Evolutionary conservation across 2,888 invertebrate genomes (phyloP).

Genomic region (Folsomia manolachei): DNA sequence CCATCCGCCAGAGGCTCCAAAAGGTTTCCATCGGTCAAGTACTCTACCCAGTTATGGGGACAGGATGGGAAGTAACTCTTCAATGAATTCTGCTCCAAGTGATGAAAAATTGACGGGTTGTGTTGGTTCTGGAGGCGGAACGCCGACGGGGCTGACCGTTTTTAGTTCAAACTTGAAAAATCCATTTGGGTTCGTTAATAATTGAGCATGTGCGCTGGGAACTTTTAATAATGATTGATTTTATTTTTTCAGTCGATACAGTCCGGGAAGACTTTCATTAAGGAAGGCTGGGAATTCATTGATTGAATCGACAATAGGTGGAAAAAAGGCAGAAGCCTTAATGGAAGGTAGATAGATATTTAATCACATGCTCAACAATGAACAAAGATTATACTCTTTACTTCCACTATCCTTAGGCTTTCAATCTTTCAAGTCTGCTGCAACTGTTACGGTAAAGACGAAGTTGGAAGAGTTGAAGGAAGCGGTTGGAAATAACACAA

Average conservation of each 20-base stretch:
- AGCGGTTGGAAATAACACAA: slow-evolving; percentile 81
- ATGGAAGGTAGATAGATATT: too few species aligned
- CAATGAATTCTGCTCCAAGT: slow-evolving; percentile 16
- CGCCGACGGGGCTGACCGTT: slow-evolving; percentile 61
- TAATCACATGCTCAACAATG: too few species aligned
- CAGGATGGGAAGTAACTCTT: slow-evolving; percentile 14
- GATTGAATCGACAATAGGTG: slow-evolving; percentile 50
- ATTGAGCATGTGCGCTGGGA: background rate
- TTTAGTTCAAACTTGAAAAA: slow-evolving; percentile 78
- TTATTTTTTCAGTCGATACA: slow-evolving; percentile 75
- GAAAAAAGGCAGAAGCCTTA: slow-evolving; percentile 78
- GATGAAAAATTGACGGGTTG: slow-evolving; percentile 23
- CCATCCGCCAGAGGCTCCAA: slow-evolving; percentile 26
- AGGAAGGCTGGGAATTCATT: slow-evolving; percentile 63
- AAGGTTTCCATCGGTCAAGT: slow-evolving; percentile 49
- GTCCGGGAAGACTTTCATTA: slow-evolving; percentile 76
- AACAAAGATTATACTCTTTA: too few species aligned
- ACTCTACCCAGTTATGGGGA: slow-evolving; percentile 49
- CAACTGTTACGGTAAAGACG: slow-evolving; percentile 76
- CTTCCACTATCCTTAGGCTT: too few species aligned
- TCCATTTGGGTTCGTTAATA: slow-evolving; percentile 68
- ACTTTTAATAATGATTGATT: background rate
- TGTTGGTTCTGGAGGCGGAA: slow-evolving; percentile 36
- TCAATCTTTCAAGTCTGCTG: slow-evolving; percentile 78
- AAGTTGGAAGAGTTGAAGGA: slow-evolving; percentile 90